These are phyloP conservation scores for Gallirallus australis DNA, from an alignment of 2,797 vertebrate species.

Conservation along the genomic window DNA sequence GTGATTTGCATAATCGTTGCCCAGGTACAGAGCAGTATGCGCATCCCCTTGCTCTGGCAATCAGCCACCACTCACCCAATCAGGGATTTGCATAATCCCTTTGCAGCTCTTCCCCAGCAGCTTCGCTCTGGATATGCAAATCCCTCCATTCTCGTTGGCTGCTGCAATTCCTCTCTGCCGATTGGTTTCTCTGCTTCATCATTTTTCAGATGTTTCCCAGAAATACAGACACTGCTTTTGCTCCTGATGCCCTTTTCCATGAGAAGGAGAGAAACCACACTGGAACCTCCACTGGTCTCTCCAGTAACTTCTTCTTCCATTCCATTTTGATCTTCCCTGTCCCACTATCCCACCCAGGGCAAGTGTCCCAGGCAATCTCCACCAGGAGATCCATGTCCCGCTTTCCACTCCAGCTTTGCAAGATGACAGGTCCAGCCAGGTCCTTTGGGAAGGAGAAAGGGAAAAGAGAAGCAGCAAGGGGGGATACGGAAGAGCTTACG, in stretches of 20 bases:
- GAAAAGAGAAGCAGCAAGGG: neutral
- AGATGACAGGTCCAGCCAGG: too few relatives aligned
- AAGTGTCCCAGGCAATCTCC: neutral
- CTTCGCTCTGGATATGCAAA: constrained; percentile 52
- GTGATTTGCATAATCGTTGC: constrained; percentile 54
- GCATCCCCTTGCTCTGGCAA: constrained; percentile 53
- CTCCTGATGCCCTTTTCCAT: neutral
- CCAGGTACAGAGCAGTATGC: constrained; percentile 22
- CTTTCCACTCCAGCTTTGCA: neutral
- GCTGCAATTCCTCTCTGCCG: constrained; percentile 8
- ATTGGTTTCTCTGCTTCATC: constrained; percentile 10
- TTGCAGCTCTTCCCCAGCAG: constrained; percentile 55
- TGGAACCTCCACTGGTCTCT: neutral
- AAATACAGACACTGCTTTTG: neutral
- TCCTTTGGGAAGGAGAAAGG: neutral
- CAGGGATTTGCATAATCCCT: constrained; percentile 70
- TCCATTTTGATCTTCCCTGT: neutral
- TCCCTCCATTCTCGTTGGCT: constrained; percentile 55
- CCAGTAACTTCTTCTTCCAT: neutral
- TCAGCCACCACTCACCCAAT: constrained; percentile 63
- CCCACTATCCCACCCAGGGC: neutral
- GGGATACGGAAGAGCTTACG: rapidly evolving
- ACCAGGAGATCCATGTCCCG: neutral
- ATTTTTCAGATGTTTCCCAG: neutral
- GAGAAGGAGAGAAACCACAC: neutral